Conservation (phyloP, 2,888 invertebrate genomes). For the Criorhina ranunculi region DNA sequence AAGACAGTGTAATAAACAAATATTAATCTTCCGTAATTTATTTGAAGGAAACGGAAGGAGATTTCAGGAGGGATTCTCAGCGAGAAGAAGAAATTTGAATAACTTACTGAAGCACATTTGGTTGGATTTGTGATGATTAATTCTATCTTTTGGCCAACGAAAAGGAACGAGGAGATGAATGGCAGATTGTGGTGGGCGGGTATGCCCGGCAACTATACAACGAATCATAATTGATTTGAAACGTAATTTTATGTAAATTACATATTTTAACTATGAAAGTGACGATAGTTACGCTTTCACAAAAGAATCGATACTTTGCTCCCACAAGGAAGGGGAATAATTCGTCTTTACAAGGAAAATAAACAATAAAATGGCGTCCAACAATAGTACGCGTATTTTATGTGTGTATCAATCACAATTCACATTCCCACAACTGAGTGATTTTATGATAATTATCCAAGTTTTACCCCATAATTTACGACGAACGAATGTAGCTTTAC, state of each 20-base stretch:
- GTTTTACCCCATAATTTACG: constrained; percentile 48
- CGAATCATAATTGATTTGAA: constrained; percentile 68
- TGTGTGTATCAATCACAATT: constrained; percentile 27
- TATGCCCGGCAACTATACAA: background rate
- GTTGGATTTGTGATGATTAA: constrained; percentile 75
- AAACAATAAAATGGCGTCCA: constrained; percentile 52
- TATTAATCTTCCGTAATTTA: constrained; percentile 76
- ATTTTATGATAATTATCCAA: constrained; percentile 67
- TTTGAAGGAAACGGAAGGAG: constrained; percentile 71
- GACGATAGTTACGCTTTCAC: too few species aligned
- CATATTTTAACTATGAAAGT: background rate
- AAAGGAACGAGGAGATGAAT: constrained; percentile 5
- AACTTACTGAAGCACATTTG: constrained; percentile 71
- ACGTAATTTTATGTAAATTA: constrained; percentile 69
- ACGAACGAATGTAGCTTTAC: constrained; percentile 19
- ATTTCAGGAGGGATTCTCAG: constrained; percentile 40
- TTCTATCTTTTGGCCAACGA: constrained; percentile 53
- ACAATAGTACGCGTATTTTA: background rate
- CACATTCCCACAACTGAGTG: constrained; percentile 38
- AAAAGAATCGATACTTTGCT: too few species aligned
- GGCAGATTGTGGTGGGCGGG: constrained; percentile 10
- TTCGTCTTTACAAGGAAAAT: constrained; percentile 38
- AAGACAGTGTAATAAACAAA: constrained; percentile 71
- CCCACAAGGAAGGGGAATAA: too few species aligned
- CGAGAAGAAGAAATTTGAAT: constrained; percentile 61